Conservation (phyloP, 2,797 vertebrate species). For the Sitta carolinensis region DNA sequence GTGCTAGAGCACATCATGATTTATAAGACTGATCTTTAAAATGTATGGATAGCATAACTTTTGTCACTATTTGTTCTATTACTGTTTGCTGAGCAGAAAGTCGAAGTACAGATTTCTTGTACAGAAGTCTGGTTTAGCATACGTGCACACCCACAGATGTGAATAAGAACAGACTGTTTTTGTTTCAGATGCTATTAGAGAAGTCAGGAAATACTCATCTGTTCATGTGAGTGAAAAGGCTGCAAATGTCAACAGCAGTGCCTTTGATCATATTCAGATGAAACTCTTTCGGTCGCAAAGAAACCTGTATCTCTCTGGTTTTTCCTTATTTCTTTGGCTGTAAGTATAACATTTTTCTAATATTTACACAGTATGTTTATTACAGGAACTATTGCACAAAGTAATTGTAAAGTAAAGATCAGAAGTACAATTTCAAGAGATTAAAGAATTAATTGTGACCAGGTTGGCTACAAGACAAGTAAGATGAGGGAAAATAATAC, state of each 20-base stretch:
- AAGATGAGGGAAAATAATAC: not conserved
- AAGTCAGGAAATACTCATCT: conserved; percentile 90
- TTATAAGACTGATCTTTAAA: not conserved
- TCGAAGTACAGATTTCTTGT: not conserved
- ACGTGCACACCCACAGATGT: not conserved
- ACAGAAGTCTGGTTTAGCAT: not conserved
- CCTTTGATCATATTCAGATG: conserved; percentile 93
- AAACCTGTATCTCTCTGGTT: conserved; percentile 97
- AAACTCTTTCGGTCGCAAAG: conserved; percentile 96
- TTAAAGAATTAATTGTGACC: not conserved
- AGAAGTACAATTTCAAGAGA: not conserved
- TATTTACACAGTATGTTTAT: not conserved
- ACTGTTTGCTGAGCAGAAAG: not conserved
- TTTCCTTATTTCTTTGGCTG: conserved; percentile 97
- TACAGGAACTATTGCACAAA: not conserved
- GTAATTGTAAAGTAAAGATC: not conserved
- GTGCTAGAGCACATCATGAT: not conserved
- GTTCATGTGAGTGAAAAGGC: conserved; percentile 72
- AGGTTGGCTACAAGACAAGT: not conserved
- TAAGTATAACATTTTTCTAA: conserved; percentile 73
- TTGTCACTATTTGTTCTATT: not conserved
- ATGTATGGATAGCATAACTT: not conserved
- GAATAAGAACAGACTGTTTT: not conserved
- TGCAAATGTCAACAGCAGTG: conserved; percentile 71
- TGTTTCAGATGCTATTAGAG: conserved; percentile 87